Evolutionary conservation across 2,797 vertebrate species (phyloP).

Genomic region (Dendrocincla tyrannina): DNA sequence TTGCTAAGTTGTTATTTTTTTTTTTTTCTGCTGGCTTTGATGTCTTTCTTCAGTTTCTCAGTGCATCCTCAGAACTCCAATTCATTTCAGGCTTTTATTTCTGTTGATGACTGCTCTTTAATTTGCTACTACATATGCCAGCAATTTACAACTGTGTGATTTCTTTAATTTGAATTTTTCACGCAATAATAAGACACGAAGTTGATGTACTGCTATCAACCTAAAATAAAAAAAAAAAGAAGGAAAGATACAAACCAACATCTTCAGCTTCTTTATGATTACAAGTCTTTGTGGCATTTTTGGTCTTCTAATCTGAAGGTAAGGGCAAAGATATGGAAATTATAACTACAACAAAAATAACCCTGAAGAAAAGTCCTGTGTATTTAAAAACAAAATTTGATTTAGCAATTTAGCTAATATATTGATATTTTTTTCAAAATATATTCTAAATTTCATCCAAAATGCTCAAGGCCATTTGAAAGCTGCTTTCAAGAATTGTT

Average conservation of each 20-base stretch:
- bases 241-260: not conserved
- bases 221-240: not conserved
- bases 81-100: slow-evolving; percentile 63
- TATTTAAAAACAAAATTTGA: not conserved
- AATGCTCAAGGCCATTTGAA: not conserved
- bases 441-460: not conserved
- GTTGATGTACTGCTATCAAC: not conserved
- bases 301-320: slow-evolving; percentile 11
- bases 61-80: slow-evolving; percentile 50
- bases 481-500: not conserved
- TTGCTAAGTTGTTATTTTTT: slow-evolving; percentile 51
- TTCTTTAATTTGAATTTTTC: slow-evolving; percentile 61
- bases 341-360: not conserved
- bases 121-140: slow-evolving; percentile 48
- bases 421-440: not conserved
- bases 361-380: not conserved
- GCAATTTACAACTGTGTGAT: slow-evolving; percentile 62
- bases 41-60: slow-evolving; percentile 56
- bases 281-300: not conserved
- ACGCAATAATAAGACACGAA: slow-evolving; percentile 22
- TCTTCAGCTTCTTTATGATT: not conserved
- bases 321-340: slow-evolving; percentile 10
- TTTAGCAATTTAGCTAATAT: not conserved
- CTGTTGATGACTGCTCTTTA: slow-evolving; percentile 54
- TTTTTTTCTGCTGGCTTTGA: slow-evolving; percentile 47